phyloP scores from a whole-genome alignment of 2,797 vertebrate species.

The Anguilla megastoma region DNA sequence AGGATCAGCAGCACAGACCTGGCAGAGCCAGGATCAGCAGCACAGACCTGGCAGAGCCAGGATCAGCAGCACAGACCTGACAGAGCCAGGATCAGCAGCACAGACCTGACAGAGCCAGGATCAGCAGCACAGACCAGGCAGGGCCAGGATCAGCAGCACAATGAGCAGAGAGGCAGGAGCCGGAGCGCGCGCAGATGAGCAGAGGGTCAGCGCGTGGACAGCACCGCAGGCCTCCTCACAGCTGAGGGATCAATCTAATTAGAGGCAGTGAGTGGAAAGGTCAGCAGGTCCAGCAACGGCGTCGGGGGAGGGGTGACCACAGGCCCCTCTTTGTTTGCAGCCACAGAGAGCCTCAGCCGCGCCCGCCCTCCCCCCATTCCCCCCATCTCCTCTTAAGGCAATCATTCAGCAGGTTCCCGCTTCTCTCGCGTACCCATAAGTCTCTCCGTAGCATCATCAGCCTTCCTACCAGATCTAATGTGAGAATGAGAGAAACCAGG shows the following conservation, averaged over 20 bases:
- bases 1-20: background rate
- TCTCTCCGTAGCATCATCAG: conserved; percentile 13
- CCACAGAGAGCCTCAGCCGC: conserved; percentile 6
- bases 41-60: no score
- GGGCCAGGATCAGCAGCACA: background rate
- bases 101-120: background rate
- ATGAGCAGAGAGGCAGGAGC: background rate
- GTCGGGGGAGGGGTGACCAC: conserved; percentile 15
- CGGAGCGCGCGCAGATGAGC: background rate
- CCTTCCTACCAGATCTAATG: background rate
- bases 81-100: background rate
- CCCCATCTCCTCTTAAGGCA: conserved; percentile 24
- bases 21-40: background rate
- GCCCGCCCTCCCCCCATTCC: background rate
- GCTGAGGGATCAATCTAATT: conserved; percentile 50
- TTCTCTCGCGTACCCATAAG: conserved; percentile 19
- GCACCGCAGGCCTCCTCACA: conserved; percentile 29
- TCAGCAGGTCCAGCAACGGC: conserved; percentile 36
- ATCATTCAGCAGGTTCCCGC: conserved; percentile 24
- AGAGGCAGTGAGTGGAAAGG: conserved; percentile 46
- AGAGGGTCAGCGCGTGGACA: conserved; percentile 23
- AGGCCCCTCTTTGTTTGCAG: conserved; percentile 41
- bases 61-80: no score
- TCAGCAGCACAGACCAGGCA: background rate
- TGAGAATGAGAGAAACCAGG: background rate